phyloP scores from a whole-genome alignment of 2,797 vertebrate genomes.

The Silurus lanzhouensis region DNA sequence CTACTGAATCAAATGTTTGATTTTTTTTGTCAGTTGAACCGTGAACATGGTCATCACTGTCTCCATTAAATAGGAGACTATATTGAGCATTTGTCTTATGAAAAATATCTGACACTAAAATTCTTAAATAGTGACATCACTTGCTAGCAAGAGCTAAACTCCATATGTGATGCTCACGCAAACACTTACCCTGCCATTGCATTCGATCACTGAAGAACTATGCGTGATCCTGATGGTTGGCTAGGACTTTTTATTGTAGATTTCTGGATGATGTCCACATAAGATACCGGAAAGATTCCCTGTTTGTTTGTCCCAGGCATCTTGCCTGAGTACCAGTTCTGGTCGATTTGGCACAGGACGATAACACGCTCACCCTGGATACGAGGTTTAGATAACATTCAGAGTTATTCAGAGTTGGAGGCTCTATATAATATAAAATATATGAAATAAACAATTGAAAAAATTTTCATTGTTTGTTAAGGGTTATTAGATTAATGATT shows the following conservation, averaged over 20 bases:
- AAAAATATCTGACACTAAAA: neutral
- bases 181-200: slow-evolving; percentile 78
- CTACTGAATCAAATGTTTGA: slow-evolving; percentile 1
- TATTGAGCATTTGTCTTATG: neutral
- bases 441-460: neutral
- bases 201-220: slow-evolving; percentile 79
- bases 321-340: slow-evolving; percentile 89
- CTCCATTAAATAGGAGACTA: neutral
- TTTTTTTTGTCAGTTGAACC: neutral
- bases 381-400: neutral
- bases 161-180: neutral
- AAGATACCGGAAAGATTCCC: slow-evolving; percentile 89
- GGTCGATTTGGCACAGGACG: slow-evolving; percentile 85
- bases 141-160: neutral
- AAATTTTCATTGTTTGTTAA: too few relatives aligned
- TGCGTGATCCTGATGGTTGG: slow-evolving; percentile 76
- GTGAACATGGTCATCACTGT: neutral
- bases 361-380: slow-evolving; percentile 81
- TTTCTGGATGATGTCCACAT: slow-evolving; percentile 83
- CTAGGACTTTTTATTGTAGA: slow-evolving; percentile 70
- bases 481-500: neutral
- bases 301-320: slow-evolving; percentile 82
- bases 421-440: neutral
- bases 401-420: too few relatives aligned
- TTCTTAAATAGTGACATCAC: too few relatives aligned